These are phyloP conservation scores for Euplagia quadripunctaria DNA, from an alignment of 2,888 invertebrate species.

Conservation along the genomic window DNA sequence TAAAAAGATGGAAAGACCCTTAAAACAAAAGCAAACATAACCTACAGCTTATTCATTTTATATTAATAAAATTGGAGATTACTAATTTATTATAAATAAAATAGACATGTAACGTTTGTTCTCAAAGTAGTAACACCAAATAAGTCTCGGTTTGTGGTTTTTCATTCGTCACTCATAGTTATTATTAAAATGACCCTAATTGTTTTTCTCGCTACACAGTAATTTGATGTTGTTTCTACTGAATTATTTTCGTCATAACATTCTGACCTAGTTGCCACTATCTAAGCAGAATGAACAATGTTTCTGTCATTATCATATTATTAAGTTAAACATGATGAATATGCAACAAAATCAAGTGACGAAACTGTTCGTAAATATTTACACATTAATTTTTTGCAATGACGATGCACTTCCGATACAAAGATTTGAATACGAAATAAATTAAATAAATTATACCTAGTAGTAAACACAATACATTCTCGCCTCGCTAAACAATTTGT, in stretches of 20 bases:
- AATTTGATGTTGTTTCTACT: slow-evolving; percentile 51
- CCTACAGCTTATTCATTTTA: not conserved
- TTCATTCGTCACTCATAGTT: slow-evolving; percentile 50
- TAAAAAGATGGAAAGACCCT: not conserved
- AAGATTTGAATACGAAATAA: slow-evolving; percentile 31
- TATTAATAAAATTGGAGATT: slow-evolving; percentile 5
- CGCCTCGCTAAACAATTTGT: slow-evolving; percentile 21
- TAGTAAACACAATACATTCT: slow-evolving; percentile 25
- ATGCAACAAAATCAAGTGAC: slow-evolving; percentile 30
- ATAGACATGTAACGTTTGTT: slow-evolving; percentile 18
- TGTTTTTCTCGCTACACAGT: slow-evolving; percentile 54
- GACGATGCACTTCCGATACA: slow-evolving; percentile 60
- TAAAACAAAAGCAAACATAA: not conserved
- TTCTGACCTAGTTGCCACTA: slow-evolving; percentile 56
- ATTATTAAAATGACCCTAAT: slow-evolving; percentile 49
- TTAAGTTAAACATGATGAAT: slow-evolving; percentile 37
- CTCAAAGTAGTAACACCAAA: slow-evolving; percentile 45
- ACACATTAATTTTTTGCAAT: slow-evolving; percentile 58
- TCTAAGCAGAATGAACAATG: slow-evolving; percentile 47
- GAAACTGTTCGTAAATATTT: slow-evolving; percentile 45
- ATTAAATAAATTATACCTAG: slow-evolving; percentile 24
- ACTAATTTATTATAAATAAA: slow-evolving; percentile 21
- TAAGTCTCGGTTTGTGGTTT: slow-evolving; percentile 51
- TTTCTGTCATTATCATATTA: slow-evolving; percentile 39
- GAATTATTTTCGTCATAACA: slow-evolving; percentile 52